A percentile compares a stretch with the other conserved stretches of the same genome.
Conservation (phyloP, 2,797 vertebrate species). For the Pachyuromys duprasi region DNA sequence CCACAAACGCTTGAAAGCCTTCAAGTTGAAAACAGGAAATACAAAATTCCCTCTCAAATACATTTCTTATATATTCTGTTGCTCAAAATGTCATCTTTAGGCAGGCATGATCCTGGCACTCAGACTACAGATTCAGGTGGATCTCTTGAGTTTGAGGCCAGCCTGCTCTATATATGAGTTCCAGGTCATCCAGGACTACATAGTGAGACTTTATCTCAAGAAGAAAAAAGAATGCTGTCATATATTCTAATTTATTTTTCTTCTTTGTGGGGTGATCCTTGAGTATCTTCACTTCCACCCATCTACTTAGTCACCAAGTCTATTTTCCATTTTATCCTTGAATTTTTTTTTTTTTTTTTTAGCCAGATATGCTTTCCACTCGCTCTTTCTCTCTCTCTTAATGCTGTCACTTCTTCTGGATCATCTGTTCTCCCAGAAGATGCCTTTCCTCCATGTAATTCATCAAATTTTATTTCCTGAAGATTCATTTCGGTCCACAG, state of each 20-base stretch:
- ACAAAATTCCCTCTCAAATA: neutral
- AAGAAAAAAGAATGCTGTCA: neutral
- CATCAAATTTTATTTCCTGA: neutral
- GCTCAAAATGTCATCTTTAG: neutral
- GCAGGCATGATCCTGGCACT: neutral
- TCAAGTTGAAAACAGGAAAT: slow-evolving; percentile 9
- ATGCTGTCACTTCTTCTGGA: neutral
- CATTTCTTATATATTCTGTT: neutral
- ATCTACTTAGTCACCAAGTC: neutral
- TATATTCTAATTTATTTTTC: neutral
- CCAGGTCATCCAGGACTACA: neutral
- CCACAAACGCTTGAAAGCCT: neutral
- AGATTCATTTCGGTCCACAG: slow-evolving; percentile 2
- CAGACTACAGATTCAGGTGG: neutral
- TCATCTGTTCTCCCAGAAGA: neutral
- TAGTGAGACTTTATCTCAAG: neutral
- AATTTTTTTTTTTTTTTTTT: neutral
- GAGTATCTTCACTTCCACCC: neutral
- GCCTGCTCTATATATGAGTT: neutral
- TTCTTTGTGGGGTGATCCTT: neutral
- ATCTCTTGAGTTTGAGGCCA: neutral
- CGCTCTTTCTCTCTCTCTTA: neutral
- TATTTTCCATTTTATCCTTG: neutral
- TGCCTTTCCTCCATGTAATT: neutral
- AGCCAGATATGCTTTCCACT: neutral